phyloP scores from a whole-genome alignment of 2,113 vertebrate species.

The Lagopus muta region DNA sequence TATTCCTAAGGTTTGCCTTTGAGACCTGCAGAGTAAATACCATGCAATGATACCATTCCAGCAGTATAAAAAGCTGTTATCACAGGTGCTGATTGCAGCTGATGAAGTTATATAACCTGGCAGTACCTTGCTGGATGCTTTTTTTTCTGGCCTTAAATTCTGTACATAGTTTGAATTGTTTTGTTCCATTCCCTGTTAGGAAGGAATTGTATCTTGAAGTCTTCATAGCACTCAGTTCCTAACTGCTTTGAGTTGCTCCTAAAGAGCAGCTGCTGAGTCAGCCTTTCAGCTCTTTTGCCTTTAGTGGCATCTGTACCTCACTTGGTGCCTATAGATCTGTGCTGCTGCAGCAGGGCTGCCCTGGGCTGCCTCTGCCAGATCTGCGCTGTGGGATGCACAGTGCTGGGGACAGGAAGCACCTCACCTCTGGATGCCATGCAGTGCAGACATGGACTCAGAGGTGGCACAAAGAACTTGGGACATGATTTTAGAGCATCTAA shows the following conservation, averaged over 20 bases:
- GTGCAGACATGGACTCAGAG: not conserved
- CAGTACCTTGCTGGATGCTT: rapidly evolving
- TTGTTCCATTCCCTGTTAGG: not conserved
- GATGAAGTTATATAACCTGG: not conserved
- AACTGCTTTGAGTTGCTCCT: not conserved
- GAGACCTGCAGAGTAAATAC: not conserved
- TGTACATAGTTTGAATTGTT: not conserved
- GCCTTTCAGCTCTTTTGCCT: not conserved
- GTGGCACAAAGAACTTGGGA: not conserved
- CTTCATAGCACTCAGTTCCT: not conserved
- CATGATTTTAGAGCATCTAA: not conserved
- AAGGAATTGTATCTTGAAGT: not conserved
- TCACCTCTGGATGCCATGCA: not conserved
- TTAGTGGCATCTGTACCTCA: not conserved
- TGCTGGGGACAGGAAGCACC: not conserved
- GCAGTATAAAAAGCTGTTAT: not conserved
- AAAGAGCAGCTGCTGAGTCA: not conserved
- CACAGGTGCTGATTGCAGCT: not conserved
- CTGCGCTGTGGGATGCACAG: not conserved
- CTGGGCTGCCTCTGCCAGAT: not conserved
- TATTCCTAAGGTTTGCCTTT: not conserved
- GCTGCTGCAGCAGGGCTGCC: not conserved
- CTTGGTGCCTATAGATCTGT: not conserved
- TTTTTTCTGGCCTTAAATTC: not conserved
- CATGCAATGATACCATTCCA: not conserved